Percentiles rank a stretch among this genome's conserved stretches.
Evolutionary conservation across 2,113 vertebrate species (phyloP).

Genomic region (Muntiacus muntjak): DNA sequence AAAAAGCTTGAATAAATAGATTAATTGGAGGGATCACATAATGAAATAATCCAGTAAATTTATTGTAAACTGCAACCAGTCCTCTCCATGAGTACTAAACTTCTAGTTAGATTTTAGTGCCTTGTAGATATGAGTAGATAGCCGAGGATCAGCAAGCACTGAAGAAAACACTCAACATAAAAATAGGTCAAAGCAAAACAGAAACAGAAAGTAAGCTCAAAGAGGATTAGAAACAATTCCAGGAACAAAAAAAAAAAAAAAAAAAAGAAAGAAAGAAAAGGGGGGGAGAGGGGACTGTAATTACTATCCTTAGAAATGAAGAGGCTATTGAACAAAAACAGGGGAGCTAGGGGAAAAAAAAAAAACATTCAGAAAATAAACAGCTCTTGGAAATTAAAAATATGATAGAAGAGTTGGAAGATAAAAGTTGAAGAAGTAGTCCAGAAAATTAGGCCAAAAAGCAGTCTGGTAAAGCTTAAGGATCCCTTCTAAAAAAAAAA

Average conservation of each 20-base stretch:
- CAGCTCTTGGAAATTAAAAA: background rate
- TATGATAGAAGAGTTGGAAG: background rate
- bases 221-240: background rate
- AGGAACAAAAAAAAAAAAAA: background rate
- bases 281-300: background rate
- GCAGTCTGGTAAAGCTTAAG: background rate
- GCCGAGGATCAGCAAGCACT: background rate
- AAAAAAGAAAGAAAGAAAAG: no score
- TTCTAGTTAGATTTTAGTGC: background rate
- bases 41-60: background rate
- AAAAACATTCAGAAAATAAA: background rate
- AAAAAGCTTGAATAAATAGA: background rate
- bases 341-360: background rate
- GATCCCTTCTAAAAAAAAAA: background rate
- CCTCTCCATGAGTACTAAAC: background rate
- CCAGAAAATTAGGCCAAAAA: background rate
- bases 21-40: background rate
- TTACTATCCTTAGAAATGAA: background rate
- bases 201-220: background rate
- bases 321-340: conserved; percentile 2
- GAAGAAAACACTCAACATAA: background rate
- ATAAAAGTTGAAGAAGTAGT: background rate
- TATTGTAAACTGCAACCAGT: background rate
- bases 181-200: conserved; percentile 2
- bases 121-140: background rate